A percentile compares a stretch with the other conserved stretches of the same genome.
phyloP scores from a whole-genome alignment of 2,888 invertebrate genomes.

The Coelinius sp. region DNA sequence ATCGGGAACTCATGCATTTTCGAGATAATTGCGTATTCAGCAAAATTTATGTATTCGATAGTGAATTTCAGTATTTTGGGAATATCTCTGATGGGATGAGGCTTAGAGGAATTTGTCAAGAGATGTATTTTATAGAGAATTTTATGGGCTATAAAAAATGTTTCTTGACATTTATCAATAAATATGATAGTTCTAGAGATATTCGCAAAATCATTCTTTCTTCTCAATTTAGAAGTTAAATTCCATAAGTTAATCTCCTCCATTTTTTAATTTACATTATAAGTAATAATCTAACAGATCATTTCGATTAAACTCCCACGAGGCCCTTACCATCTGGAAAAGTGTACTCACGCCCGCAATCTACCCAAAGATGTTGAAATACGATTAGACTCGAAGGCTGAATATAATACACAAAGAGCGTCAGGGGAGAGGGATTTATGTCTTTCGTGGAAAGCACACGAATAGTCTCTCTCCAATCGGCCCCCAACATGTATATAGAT shows the following conservation, averaged over 20 bases:
- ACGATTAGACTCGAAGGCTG: slow-evolving; percentile 50
- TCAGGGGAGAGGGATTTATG: slow-evolving; percentile 49
- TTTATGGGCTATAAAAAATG: no score
- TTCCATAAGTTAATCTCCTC: background rate
- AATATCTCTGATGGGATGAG: no score
- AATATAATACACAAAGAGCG: slow-evolving; percentile 44
- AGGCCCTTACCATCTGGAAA: slow-evolving; percentile 51
- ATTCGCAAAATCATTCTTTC: no score
- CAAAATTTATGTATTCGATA: no score
- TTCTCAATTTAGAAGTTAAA: background rate
- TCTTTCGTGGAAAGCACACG: slow-evolving; percentile 43
- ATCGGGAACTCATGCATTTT: no score
- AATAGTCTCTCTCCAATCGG: background rate
- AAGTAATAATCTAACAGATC: background rate
- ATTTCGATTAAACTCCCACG: background rate
- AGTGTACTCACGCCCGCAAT: slow-evolving; percentile 42
- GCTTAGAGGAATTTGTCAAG: no score
- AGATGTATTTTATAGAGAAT: no score
- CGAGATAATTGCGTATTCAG: no score
- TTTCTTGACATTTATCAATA: no score
- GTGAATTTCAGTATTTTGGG: no score
- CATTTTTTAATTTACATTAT: background rate
- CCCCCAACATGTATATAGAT: background rate
- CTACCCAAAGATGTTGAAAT: slow-evolving; percentile 52
- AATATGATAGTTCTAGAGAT: no score